Base-by-base conservation (phyloP, 2,797 vertebrate genomes). In the Sphenodon punctatus region DNA sequence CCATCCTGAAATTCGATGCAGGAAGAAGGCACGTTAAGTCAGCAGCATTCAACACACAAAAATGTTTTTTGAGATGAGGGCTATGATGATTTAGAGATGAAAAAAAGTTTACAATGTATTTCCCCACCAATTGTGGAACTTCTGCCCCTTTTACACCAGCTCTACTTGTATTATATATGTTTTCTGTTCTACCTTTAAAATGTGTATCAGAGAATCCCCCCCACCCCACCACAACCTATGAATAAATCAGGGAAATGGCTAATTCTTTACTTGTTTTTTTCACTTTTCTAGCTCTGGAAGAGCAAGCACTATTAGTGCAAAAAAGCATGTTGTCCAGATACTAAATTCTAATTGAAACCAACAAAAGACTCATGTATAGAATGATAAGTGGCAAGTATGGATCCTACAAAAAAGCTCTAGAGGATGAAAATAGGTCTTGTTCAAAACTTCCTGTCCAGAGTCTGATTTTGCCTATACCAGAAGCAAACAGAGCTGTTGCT, bases 101-200 rank as follows among this genome's bases (percentile, higher is more conserved):
- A n/a, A n/a, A n/a, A n/a, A n/a, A n/a, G n/a, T n/a, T n/a, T n/a
- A n/a, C n/a, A n/a, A n/a, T n/a, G n/a, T n/a, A n/a, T n/a, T n/a
- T n/a, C n/a, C n/a, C n/a, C n/a, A n/a, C n/a, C n/a, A n/a, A n/a
- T n/a, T n/a, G n/a, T n/a, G n/a, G n/a, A n/a, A n/a, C n/a, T n/a
- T n/a, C n/a, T n/a, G n/a, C n/a, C 39, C 12, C 36, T 34, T 23
- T 20, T 10, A n/a, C 85, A 10, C 10, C 5, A 36, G 23, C 27
- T 67, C 36, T 80, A 38, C 5, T 34, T 63, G 3, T 78, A n/a
- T n/a, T 67, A 55, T 36, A 10, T 5, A 17, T 56, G 12, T 27
- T 34, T 70, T 77, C 36, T 0, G 0, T 46, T 46, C 64, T 19
- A 17, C 3, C 78, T 3, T 23, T 0, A 0, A 1, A 49, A 53